These are phyloP conservation scores for Umimayanthus kanabou DNA, from an alignment of 92 coral and sea anemone species.

Conservation along the genomic window DNA sequence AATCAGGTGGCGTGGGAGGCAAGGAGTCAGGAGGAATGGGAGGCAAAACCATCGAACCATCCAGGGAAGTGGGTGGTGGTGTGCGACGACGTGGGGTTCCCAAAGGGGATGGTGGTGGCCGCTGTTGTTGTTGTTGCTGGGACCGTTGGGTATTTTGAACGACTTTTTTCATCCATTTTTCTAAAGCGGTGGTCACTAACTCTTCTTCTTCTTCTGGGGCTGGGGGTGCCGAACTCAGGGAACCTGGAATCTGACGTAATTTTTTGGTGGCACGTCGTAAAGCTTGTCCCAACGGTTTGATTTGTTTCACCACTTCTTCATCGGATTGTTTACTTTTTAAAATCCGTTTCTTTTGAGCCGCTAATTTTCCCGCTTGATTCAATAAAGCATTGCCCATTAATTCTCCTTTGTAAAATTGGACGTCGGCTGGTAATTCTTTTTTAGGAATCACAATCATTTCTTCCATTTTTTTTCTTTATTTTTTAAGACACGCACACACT, in stretches of 20 bases:
- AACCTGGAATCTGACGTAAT: conserved; percentile 8
- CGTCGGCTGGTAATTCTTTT: background rate
- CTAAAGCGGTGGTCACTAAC: conserved; percentile 31
- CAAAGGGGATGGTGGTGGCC: no score
- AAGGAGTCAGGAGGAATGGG: no score
- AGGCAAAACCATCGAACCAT: no score
- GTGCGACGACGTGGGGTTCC: background rate
- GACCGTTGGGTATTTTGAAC: background rate
- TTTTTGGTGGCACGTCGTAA: conserved; percentile 21
- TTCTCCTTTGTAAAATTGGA: background rate
- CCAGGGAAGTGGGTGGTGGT: no score
- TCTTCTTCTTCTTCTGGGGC: background rate
- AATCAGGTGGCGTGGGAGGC: no score
- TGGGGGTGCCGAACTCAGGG: no score
- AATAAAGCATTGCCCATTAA: conserved; percentile 4
- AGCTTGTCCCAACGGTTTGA: conserved; percentile 12
- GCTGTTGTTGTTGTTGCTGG: no score
- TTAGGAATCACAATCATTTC: conserved; percentile 19
- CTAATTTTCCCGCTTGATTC: no score
- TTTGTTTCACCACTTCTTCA: conserved; percentile 11
- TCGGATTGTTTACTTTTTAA: no score
- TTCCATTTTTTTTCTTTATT: background rate
- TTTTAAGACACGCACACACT: background rate
- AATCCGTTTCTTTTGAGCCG: no score
- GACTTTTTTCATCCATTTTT: conserved; percentile 23